Base-by-base conservation (phyloP, 2,888 invertebrate species). In the Arenicola marina region DNA sequence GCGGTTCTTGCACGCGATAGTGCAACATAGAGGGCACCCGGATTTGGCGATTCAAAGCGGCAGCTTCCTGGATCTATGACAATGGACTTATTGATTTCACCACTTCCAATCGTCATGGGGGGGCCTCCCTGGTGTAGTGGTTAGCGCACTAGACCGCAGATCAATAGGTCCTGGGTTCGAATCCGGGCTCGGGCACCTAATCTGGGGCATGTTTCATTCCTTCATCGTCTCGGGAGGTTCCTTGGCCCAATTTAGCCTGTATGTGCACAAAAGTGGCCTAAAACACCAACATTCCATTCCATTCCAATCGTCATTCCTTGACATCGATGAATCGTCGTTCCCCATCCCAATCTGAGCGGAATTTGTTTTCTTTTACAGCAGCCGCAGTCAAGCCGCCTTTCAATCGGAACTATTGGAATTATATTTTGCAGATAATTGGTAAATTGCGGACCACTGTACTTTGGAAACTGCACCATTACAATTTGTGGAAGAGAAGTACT, bases 291-390 rank as follows among this genome's bases (percentile, higher is more conserved):
- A n/a, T n/a, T n/a, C n/a, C n/a, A n/a, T n/a, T n/a, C n/a, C n/a
- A n/a, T n/a, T n/a, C n/a, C n/a, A n/a, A 59, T 51, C 29, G 59
- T 59, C 31, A 51, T 29, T 3, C 59, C 59, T 31, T 59, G 59
- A 24, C 59, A 59, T 2, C 51, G 29, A 33, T 59, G 59, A 33
- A 59, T 31, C 4, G 56, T 56, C 18, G 56, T 56, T 15, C 34
- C 56, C 56, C 56, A 56, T 21, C 56, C 56, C 7, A 56, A 33
- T n/a, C 38, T 56, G n/a, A 48, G 24, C 15, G 48, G 48, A 18
- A 48, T 48, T 24, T 11, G 15, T 7, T 11, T 48, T 48, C 48
- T 11, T 24, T 24, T 24, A 24, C 48, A 48, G 7, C 48, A 48
- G 15, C 48, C 24, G 26, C 48, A 48, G 11, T 48, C 48, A 11